Percentiles rank a stretch among this genome's conserved stretches.
Evolutionary conservation across 2,113 vertebrate genomes (phyloP).

Genomic region (Calidris pygmaea): DNA sequence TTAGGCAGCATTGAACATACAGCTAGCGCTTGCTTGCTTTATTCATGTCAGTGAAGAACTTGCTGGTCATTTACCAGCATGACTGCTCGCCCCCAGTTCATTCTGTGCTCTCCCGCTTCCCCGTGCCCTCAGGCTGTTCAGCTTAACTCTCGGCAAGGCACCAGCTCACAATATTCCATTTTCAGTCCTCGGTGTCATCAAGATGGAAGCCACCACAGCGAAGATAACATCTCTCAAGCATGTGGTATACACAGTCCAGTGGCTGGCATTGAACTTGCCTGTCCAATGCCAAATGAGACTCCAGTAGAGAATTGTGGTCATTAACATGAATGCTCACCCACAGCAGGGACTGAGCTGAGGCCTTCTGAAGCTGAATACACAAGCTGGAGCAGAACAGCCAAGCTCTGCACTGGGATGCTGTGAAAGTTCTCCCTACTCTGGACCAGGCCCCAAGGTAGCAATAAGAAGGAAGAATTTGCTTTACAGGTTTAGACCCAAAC

Average conservation of each 20-base stretch:
- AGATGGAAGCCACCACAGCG: neutral
- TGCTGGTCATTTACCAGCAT: neutral
- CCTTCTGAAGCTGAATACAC: neutral
- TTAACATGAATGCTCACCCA: neutral
- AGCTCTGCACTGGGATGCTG: neutral
- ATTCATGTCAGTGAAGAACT: neutral
- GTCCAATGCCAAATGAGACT: neutral
- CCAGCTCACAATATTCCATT: neutral
- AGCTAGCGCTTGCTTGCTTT: neutral
- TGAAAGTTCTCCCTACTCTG: neutral
- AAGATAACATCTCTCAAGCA: neutral
- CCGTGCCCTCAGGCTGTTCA: neutral
- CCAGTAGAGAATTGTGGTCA: neutral
- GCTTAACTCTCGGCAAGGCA: neutral
- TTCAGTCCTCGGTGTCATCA: neutral
- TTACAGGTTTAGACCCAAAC: neutral
- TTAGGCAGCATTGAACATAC: neutral
- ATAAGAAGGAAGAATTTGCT: neutral
- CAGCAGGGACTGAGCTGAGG: neutral
- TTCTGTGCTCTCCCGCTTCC: neutral
- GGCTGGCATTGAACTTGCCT: neutral
- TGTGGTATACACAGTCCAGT: neutral
- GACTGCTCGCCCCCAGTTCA: accelerated
- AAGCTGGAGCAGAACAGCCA: neutral
- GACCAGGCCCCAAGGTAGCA: neutral